Conservation (phyloP, 2,797 vertebrate genomes). For the Oreortyx pictus region DNA sequence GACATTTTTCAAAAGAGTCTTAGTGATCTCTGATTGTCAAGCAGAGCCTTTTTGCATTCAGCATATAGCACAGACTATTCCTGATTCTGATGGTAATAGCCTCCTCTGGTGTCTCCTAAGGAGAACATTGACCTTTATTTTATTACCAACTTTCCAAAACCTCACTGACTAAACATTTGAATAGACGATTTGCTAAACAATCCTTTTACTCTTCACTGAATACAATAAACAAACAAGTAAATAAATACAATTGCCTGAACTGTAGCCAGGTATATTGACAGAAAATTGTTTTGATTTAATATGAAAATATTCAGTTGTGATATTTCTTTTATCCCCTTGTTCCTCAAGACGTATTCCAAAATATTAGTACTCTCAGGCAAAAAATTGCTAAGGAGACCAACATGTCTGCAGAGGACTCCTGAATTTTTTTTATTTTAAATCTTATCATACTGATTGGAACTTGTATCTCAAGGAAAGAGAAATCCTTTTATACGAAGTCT, state of each 20-base stretch:
- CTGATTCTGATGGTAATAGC: background rate
- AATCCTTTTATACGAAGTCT: background rate
- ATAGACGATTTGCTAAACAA: conserved; percentile 35
- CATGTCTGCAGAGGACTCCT: background rate
- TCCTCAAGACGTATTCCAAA: conserved; percentile 13
- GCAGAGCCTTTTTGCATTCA: background rate
- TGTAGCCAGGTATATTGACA: background rate
- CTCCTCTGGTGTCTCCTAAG: background rate
- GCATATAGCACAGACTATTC: background rate
- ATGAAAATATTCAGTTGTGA: conserved; percentile 21
- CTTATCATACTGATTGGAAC: background rate
- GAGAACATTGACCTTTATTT: conserved; percentile 6
- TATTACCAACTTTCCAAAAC: conserved; percentile 54
- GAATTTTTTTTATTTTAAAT: background rate
- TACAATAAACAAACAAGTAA: background rate
- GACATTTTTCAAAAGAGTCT: background rate
- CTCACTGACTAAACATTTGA: conserved; percentile 48
- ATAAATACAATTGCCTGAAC: background rate
- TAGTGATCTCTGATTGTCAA: background rate
- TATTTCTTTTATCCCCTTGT: conserved; percentile 4
- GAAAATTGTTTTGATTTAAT: background rate
- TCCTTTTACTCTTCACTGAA: background rate
- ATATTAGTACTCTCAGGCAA: background rate
- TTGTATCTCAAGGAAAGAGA: background rate
- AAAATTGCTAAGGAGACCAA: background rate